phyloP scores from a whole-genome alignment of 2,797 vertebrate genomes.

The Decapterus maruadsi region DNA sequence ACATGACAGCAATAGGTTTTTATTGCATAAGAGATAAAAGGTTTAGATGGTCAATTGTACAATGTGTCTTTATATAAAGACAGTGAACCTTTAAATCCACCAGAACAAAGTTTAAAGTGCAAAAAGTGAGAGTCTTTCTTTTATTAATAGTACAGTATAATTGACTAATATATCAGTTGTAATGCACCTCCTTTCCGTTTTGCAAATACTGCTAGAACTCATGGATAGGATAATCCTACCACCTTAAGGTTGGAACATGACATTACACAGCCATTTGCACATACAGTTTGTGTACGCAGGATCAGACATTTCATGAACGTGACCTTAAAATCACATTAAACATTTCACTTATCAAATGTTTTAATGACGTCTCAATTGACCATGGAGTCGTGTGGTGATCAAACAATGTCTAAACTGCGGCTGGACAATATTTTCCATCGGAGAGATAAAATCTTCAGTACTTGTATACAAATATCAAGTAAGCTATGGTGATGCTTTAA shows the following conservation, averaged over 20 bases:
- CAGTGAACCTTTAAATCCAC: conserved; percentile 5
- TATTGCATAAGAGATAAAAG: not conserved
- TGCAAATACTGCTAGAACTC: not conserved
- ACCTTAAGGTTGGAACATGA: conserved; percentile 24
- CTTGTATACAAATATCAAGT: not conserved
- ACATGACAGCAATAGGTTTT: not conserved
- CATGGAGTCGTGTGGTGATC: not conserved
- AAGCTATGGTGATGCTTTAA: conserved; percentile 37
- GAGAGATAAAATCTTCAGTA: conserved; percentile 13
- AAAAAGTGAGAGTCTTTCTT: conserved; percentile 48
- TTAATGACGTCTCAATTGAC: not conserved
- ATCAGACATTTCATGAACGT: not conserved
- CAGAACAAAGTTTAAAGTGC: conserved; percentile 54
- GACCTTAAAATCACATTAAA: not conserved
- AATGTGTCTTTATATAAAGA: not conserved
- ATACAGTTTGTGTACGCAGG: not conserved
- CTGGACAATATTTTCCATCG: not conserved
- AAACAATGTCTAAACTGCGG: not conserved
- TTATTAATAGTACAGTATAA: conserved; percentile 57
- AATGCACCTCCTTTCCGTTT: conserved; percentile 11
- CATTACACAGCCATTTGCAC: conserved; percentile 30
- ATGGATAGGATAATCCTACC: conserved; percentile 18
- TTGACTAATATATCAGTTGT: not conserved
- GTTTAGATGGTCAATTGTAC: not conserved
- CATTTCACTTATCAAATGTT: not conserved